Conservation (phyloP, 2,113 vertebrate species). For the Synodontis membranacea region DNA sequence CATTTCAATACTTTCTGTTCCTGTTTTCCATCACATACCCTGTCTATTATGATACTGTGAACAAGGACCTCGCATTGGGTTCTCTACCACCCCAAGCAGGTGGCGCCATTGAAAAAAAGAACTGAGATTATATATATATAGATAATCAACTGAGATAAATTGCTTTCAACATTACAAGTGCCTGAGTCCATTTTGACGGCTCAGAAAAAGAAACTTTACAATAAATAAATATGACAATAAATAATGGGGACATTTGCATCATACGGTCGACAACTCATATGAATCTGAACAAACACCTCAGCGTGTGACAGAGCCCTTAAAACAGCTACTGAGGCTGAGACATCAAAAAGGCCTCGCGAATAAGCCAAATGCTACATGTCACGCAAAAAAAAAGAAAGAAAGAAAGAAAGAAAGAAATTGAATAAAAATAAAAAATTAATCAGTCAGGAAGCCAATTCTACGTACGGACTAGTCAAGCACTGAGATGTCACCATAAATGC, state of each 20-base stretch:
- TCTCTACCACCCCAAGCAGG: slow-evolving; percentile 5
- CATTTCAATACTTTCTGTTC: slow-evolving; percentile 6
- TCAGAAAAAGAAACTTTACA: slow-evolving; percentile 48
- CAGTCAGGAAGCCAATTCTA: slow-evolving; percentile 34
- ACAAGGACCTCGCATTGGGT: slow-evolving; percentile 7
- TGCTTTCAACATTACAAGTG: slow-evolving; percentile 39
- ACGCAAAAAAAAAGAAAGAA: not conserved
- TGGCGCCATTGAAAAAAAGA: slow-evolving; percentile 33
- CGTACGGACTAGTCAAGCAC: slow-evolving; percentile 8
- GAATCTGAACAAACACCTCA: slow-evolving; percentile 45
- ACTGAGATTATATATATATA: slow-evolving; percentile 43
- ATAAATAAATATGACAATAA: slow-evolving; percentile 73
- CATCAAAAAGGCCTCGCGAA: slow-evolving; percentile 34
- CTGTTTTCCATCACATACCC: slow-evolving; percentile 43
- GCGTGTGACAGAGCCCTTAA: slow-evolving; percentile 44
- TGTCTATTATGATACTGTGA: slow-evolving; percentile 50
- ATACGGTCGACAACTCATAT: slow-evolving; percentile 39
- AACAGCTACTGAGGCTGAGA: slow-evolving; percentile 50
- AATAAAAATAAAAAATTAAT: too few species aligned
- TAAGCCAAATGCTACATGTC: slow-evolving; percentile 56
- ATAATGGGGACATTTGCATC: slow-evolving; percentile 51
- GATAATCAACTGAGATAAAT: slow-evolving; percentile 39
- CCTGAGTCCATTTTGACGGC: slow-evolving; percentile 27
- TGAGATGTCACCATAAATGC: slow-evolving; percentile 25
- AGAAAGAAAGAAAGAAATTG: too few species aligned